Evolutionary conservation across 1,140 invertebrate species (phyloP), one percentile per base, ranked within the genome.

Genomic region (Drosophila sproati): DNA sequence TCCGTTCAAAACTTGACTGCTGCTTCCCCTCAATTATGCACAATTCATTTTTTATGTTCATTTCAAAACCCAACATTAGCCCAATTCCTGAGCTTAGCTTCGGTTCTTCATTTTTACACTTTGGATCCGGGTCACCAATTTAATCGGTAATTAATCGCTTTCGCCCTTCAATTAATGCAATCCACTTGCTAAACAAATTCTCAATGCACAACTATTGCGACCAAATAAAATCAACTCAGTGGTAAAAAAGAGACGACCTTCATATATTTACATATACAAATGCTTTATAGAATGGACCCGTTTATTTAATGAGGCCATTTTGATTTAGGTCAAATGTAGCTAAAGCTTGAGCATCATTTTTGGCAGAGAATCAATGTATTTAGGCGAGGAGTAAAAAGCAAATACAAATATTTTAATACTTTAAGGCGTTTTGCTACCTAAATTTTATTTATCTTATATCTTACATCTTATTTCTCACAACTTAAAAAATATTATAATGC

Each of bases 141-240:
- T 43, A 4, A 43, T n/a, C 12, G 43, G 37, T 71, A 85, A 85
- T 85, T 86, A 78, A 60, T 48, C 47, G 47, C 41, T 59, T 57
- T 63, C 60, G 69, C 45, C 63, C 74, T 88, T 80, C 51, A 82
- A 77, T 82, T 87, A 75, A 79, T 79, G 75, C 74, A 71, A 41
- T 41, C 7, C 39, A 3, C 7, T 35, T 61, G 41, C 32, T 34
- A 55, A 61, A 56, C 55, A 60, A 68, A 69, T 67, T 28, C 43
- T 56, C 63, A 45, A 60, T 48, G 57, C 45, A 64, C 55, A 82
- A 71, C 54, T 71, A 75, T 78, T 12, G 63, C 62, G 59, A 61
- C 52, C 62, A 73, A 66, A 72, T 73, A 64, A 54, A 20, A 20
- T 20, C 20, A 20, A 20, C 20, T 20, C 20, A 20, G 20, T 2